phyloP scores from a whole-genome alignment of 1,140 invertebrate species.

The Maconellicoccus hirsutus region DNA sequence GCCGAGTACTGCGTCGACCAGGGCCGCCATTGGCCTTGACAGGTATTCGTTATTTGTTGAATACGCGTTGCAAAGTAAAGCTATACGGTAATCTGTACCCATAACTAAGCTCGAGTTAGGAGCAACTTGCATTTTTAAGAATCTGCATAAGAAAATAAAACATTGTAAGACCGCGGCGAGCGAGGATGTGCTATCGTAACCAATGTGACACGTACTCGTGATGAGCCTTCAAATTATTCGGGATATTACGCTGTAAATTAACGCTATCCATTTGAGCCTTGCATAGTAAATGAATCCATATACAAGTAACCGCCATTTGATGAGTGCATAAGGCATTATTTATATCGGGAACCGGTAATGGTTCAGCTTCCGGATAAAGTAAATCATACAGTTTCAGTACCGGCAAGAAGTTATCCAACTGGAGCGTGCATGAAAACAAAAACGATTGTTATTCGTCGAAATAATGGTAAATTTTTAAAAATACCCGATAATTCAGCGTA shows the following conservation, averaged over 20 bases:
- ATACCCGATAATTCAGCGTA: no score
- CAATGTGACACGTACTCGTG: constrained; percentile 49
- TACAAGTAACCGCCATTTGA: constrained; percentile 86
- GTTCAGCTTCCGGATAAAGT: constrained; percentile 82
- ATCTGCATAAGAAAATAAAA: constrained; percentile 33
- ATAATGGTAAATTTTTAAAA: background rate
- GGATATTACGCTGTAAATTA: constrained; percentile 35
- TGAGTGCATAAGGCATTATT: constrained; percentile 75
- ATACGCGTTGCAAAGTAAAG: constrained; percentile 87
- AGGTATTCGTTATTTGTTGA: constrained; percentile 79
- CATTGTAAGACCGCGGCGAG: no score
- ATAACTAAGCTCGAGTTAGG: constrained; percentile 51
- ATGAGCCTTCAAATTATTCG: constrained; percentile 46
- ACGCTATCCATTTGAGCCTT: constrained; percentile 77
- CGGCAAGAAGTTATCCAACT: constrained; percentile 77
- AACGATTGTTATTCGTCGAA: background rate
- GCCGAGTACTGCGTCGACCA: constrained; percentile 80
- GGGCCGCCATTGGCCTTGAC: constrained; percentile 68
- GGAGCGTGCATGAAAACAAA: constrained; percentile 32
- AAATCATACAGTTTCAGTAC: constrained; percentile 85
- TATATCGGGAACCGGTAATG: constrained; percentile 77
- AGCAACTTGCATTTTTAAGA: constrained; percentile 67
- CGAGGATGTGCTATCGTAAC: background rate
- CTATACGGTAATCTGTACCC: constrained; percentile 77
- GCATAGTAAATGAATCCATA: constrained; percentile 91